A percentile compares a stretch with the other conserved stretches of the same genome.
Conservation (phyloP, 1,140 invertebrate genomes). For the Orius insidiosus region DNA sequence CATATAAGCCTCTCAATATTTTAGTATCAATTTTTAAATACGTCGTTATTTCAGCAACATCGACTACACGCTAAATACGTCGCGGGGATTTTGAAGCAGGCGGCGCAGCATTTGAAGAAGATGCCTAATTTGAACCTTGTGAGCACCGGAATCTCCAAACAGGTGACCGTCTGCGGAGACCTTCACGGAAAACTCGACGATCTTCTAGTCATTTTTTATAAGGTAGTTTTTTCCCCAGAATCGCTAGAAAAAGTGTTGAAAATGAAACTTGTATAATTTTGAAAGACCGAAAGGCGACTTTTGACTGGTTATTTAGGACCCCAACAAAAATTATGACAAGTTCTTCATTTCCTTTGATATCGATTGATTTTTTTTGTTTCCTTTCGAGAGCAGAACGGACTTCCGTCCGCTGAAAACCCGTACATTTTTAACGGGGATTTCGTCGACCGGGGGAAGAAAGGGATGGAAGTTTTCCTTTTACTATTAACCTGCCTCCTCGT, state of each 20-base stretch:
- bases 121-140: slow-evolving; percentile 66
- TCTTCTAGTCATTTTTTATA: slow-evolving; percentile 75
- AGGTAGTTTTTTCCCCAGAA: slow-evolving; percentile 36
- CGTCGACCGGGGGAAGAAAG: slow-evolving; percentile 71
- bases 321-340: not conserved
- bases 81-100: slow-evolving; percentile 58
- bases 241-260: too few relatives aligned
- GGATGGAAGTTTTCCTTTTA: slow-evolving; percentile 64
- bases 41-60: slow-evolving; percentile 35
- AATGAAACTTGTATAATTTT: not conserved
- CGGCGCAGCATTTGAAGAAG: slow-evolving; percentile 49
- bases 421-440: slow-evolving; percentile 92
- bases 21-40: too few relatives aligned
- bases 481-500: slow-evolving; percentile 60
- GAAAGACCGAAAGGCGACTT: not conserved
- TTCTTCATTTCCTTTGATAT: not conserved
- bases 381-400: slow-evolving; percentile 47
- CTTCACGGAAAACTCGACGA: slow-evolving; percentile 84
- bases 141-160: slow-evolving; percentile 66
- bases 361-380: not conserved
- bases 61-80: slow-evolving; percentile 69
- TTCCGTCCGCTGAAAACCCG: slow-evolving; percentile 72
- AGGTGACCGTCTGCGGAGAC: slow-evolving; percentile 83
- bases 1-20: too few relatives aligned
- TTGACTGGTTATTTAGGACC: not conserved